Base-by-base conservation (phyloP, 2,888 invertebrate species). In the Cryptophagus acutangulus region DNA sequence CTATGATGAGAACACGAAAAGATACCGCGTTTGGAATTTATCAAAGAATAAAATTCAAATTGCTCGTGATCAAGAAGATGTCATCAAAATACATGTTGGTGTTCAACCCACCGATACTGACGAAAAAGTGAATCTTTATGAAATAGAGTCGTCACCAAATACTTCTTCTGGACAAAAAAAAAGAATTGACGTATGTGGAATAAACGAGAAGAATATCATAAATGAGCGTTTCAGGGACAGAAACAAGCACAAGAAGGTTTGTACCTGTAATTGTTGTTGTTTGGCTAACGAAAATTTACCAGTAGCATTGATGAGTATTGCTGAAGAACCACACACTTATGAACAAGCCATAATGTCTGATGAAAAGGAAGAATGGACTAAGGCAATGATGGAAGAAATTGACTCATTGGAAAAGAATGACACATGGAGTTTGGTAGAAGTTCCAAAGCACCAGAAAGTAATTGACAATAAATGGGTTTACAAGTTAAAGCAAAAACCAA, bases 1-100 rank as follows among this genome's bases (percentile, higher is more conserved):
- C 15, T 55, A 54, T 34, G 39, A 43, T 33, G 29, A 20, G 10
- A 25, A 37, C 2, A 28, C 33, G 18, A 38, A 36, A 18, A 53
- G 54, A 24, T 61, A 59, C 38, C 15, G 52, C 17, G 33, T 59
- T 4, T 58, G 42, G 35, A 42, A 49, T 31, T 46, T 46, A 4
- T 26, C 30, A 3, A 42, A 39, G 1, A 49, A 40, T 25, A 54
- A 48, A 35, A 46, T 57, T n/a, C 46, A 35, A 2, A 43, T 53
- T 10, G 50, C 49, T 9, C 45, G 49, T 29, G 43, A 57, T 20
- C 6, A 20, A 20, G 6, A 20, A 20, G 9, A 20, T 6, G 20
- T n/a, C 9, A 13, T 12, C 26, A n/a, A n/a, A 26, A n/a, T n/a
- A n/a, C n/a, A n/a, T n/a, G n/a, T n/a, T n/a, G n/a, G n/a, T n/a